These are phyloP conservation scores for Ephialtes manifestator DNA, from an alignment of 2,888 invertebrate species.

Conservation along the genomic window DNA sequence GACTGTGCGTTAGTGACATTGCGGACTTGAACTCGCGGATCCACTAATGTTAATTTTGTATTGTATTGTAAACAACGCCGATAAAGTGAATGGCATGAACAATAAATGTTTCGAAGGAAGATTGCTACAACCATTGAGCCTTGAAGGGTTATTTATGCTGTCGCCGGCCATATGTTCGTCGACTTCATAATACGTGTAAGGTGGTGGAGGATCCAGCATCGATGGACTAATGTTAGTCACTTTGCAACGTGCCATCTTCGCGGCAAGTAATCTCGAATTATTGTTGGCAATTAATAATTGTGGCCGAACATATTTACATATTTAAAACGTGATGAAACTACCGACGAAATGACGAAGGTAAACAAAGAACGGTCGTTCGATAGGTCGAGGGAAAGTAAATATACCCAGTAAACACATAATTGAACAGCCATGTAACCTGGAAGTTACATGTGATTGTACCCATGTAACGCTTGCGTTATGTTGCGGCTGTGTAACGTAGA, in stretches of 20 bases:
- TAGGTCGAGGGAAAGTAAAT: conserved; percentile 1
- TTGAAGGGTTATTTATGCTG: conserved; percentile 21
- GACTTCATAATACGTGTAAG: conserved; percentile 62
- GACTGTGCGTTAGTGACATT: background rate
- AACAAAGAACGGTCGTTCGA: conserved; percentile 37
- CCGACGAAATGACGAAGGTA: conserved; percentile 1
- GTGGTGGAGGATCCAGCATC: conserved; percentile 65
- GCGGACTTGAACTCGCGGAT: conserved; percentile 39
- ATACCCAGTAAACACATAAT: no score
- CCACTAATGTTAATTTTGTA: conserved; percentile 7
- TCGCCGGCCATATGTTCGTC: conserved; percentile 32
- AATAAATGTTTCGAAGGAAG: background rate
- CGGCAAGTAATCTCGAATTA: background rate
- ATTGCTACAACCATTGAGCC: conserved; percentile 33
- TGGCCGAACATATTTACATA: background rate
- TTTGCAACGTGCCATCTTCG: conserved; percentile 62
- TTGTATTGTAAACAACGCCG: background rate
- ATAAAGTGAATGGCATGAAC: background rate
- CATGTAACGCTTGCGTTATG: no score
- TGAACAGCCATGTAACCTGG: no score
- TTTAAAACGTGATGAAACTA: background rate
- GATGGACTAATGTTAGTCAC: conserved; percentile 19
- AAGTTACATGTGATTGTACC: no score
- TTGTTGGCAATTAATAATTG: background rate
- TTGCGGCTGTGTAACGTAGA: no score